These are phyloP conservation scores for Todiramphus chloris DNA, from an alignment of 2,113 vertebrate genomes.

Conservation along the genomic window DNA sequence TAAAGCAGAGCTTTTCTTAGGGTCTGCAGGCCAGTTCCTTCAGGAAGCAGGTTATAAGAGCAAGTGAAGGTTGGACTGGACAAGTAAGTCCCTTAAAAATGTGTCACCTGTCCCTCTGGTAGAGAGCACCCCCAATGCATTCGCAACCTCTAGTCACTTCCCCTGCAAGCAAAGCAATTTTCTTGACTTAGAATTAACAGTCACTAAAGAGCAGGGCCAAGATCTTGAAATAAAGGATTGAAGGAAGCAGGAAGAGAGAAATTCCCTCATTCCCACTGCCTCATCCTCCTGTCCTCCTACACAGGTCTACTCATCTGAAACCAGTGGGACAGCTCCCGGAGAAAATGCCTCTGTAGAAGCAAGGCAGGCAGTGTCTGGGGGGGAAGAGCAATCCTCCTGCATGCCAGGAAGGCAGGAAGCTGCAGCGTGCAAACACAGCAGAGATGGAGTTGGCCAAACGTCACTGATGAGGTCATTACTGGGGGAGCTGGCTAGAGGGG, in stretches of 20 bases:
- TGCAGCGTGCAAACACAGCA: slow-evolving; percentile 12
- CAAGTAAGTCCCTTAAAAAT: neutral
- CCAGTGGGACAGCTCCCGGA: neutral
- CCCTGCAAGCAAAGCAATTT: neutral
- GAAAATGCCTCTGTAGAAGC: neutral
- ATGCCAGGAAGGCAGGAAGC: neutral
- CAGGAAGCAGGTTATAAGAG: neutral
- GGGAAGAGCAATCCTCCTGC: neutral
- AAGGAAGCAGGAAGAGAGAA: neutral
- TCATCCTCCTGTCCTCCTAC: neutral
- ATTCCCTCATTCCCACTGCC: neutral
- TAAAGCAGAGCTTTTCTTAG: neutral
- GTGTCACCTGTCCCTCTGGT: neutral
- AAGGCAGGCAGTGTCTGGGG: neutral
- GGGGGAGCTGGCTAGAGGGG: neutral
- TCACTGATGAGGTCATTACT: neutral
- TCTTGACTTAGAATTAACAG: neutral
- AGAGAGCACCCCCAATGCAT: neutral
- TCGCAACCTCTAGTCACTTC: neutral
- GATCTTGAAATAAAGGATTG: neutral
- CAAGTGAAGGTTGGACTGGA: neutral
- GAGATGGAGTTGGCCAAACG: neutral
- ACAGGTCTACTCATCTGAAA: neutral
- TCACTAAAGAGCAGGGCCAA: neutral
- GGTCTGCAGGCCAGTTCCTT: neutral